A percentile compares a stretch with the other conserved stretches of the same genome.
These are phyloP conservation scores for Nymphalis c-album DNA, from an alignment of 2,888 invertebrate species.

Conservation along the genomic window DNA sequence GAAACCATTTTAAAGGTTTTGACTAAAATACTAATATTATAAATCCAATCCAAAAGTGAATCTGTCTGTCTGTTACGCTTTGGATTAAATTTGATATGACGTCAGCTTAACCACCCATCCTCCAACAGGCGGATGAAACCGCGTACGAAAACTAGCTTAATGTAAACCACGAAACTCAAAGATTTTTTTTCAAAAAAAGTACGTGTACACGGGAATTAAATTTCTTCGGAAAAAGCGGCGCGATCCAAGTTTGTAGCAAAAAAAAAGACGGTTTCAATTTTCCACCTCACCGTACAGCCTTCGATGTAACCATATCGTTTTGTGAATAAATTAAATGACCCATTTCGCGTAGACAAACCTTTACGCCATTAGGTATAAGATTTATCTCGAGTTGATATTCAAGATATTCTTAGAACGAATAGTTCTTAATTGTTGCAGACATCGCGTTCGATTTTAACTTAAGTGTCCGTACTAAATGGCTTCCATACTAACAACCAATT, in stretches of 20 bases:
- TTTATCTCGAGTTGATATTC: not conserved
- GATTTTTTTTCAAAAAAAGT: not conserved
- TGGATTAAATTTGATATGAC: no score
- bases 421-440: no score
- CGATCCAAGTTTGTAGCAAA: not conserved
- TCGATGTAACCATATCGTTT: slow-evolving; percentile 1
- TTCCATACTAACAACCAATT: no score
- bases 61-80: no score
- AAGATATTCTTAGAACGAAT: not conserved
- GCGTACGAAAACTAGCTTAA: no score
- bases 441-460: no score
- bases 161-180: slow-evolving; percentile 1
- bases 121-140: no score
- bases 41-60: no score
- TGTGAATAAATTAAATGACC: slow-evolving; percentile 20
- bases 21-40: not conserved
- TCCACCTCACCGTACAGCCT: slow-evolving; percentile 6
- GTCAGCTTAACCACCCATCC: no score
- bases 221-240: slow-evolving; percentile 3
- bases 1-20: no score
- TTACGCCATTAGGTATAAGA: slow-evolving; percentile 4
- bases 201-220: slow-evolving; percentile 1
- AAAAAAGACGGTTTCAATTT: not conserved
- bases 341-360: slow-evolving; percentile 9
- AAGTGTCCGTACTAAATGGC: no score